Evolutionary conservation across 1,140 invertebrate species (phyloP).

Genomic region (Aricia agestis): DNA sequence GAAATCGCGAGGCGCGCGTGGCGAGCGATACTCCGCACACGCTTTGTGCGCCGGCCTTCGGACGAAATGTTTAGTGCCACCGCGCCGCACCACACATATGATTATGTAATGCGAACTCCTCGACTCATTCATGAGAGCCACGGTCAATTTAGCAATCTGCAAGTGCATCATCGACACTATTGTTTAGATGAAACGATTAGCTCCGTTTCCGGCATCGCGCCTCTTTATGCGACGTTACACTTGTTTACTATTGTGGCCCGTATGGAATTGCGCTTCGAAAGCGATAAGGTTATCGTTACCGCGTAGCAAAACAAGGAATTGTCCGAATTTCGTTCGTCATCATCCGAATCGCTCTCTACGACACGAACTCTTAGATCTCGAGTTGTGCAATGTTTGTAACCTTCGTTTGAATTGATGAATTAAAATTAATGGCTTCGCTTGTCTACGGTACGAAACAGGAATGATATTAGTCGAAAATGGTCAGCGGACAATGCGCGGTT

Average conservation of each 20-base stretch:
- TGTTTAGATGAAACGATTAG: slow-evolving; percentile 36
- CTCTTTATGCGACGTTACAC: slow-evolving; percentile 17
- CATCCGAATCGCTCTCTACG: background rate
- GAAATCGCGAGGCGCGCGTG: slow-evolving; percentile 69
- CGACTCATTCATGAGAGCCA: slow-evolving; percentile 66
- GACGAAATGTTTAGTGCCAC: slow-evolving; percentile 61
- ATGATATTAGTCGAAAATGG: slow-evolving; percentile 12
- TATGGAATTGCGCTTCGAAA: slow-evolving; percentile 34
- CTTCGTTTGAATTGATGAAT: slow-evolving; percentile 3
- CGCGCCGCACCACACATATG: slow-evolving; percentile 41
- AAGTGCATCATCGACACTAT: slow-evolving; percentile 36
- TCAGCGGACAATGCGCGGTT: slow-evolving; percentile 2
- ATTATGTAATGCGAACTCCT: slow-evolving; percentile 62
- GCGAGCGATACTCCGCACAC: slow-evolving; percentile 60
- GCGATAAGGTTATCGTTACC: slow-evolving; percentile 56
- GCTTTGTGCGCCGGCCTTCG: slow-evolving; percentile 68
- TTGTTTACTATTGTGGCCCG: slow-evolving; percentile 32
- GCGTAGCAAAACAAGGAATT: slow-evolving; percentile 60
- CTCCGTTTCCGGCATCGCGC: slow-evolving; percentile 24
- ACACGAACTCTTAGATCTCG: background rate
- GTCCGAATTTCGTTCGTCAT: slow-evolving; percentile 49
- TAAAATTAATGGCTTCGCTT: slow-evolving; percentile 3
- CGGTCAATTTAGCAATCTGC: slow-evolving; percentile 46
- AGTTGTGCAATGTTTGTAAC: background rate
- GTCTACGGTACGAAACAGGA: background rate